A percentile compares a stretch with the other conserved stretches of the same genome.
Evolutionary conservation across 2,888 invertebrate genomes (phyloP).

Genomic region (Scaptomyza tumidula): DNA sequence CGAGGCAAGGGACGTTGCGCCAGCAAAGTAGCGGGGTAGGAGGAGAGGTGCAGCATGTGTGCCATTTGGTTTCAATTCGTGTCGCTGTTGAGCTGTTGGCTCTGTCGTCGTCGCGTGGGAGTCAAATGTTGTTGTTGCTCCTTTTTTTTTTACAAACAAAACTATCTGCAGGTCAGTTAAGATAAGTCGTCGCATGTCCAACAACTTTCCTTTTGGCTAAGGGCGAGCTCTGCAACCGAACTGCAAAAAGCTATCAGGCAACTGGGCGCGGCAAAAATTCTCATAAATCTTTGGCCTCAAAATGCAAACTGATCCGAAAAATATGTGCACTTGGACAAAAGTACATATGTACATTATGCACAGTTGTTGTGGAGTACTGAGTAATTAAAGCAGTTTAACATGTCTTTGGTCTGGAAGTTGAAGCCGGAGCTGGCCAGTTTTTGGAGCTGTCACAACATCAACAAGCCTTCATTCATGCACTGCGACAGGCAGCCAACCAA

Average conservation of each 20-base stretch:
- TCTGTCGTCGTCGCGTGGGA: conserved; percentile 73
- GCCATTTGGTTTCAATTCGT: conserved; percentile 59
- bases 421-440: conserved; percentile 59
- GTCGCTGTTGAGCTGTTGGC: conserved; percentile 43
- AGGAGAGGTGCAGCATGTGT: conserved; percentile 43
- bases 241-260: conserved; percentile 15
- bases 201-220: conserved; percentile 74
- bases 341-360: conserved; percentile 35
- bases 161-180: conserved; percentile 73
- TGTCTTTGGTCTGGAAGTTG: conserved; percentile 57
- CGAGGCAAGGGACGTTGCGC: conserved; percentile 8
- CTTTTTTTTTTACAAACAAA: conserved; percentile 42
- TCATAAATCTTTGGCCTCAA: conserved; percentile 73
- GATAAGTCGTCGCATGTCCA: conserved; percentile 66
- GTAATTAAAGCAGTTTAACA: conserved; percentile 79
- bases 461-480: conserved; percentile 76
- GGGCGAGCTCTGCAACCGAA: conserved; percentile 47
- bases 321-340: conserved; percentile 37
- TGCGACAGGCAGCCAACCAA: conserved; percentile 59
- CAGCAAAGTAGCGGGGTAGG: background rate
- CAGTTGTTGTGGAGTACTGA: conserved; percentile 47
- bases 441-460: conserved; percentile 76
- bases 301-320: conserved; percentile 37
- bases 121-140: conserved; percentile 64
- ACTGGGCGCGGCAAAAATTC: conserved; percentile 70